Evolutionary conservation across 2,888 invertebrate genomes (phyloP), one percentile per base, ranked within the genome.

Genomic region (Dryomyza anilis): DNA sequence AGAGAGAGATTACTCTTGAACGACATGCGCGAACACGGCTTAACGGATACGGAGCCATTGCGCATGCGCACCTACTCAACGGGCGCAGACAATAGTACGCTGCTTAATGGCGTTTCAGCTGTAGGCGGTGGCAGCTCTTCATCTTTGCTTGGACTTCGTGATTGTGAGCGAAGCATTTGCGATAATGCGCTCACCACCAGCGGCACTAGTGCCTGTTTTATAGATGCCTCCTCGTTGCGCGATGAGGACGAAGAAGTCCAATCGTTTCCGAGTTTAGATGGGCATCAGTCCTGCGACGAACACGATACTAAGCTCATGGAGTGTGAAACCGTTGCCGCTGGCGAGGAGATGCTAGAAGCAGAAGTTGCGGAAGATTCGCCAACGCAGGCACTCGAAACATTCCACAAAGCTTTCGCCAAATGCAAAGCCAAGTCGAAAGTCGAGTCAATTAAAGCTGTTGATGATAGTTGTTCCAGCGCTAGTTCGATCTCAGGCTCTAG

Each of bases 181-280:
- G 61, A 61, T 19, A 78, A 77, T 65, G 71, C 76, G 19, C 57
- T 80, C 65, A 74, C 74, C n/a, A 75, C 75, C 14, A 78, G 79
- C 0, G 77, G 73, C n/a, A 73, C 74, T 16, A 78, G 77, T 82
- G 87, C 88, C 66, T 93, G 89, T 78, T 93, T 92, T 73, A 93
- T 93, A 70, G 92, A 92, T 79, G 92, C 92, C 16, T 89, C 92
- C 7, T 89, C 88, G 76, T 83, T 93, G 69, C 87, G 87, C 23
- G 92, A 92, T 78, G 92, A 92, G 76, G 87, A 86, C 65, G 88
- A 90, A 71, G 88, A 89, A 70, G 75, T 80, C 29, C 68, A 76
- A 4, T 76, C 77, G 1, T 83, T 77, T 68, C 74, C 76, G 23
- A 78, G 75, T 56, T 65, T 77, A 25, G 77, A 78, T 27, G 72